A percentile compares a stretch with the other conserved stretches of the same genome.
Conservation (phyloP, 2,113 vertebrate species). For the Pantherophis guttatus region DNA sequence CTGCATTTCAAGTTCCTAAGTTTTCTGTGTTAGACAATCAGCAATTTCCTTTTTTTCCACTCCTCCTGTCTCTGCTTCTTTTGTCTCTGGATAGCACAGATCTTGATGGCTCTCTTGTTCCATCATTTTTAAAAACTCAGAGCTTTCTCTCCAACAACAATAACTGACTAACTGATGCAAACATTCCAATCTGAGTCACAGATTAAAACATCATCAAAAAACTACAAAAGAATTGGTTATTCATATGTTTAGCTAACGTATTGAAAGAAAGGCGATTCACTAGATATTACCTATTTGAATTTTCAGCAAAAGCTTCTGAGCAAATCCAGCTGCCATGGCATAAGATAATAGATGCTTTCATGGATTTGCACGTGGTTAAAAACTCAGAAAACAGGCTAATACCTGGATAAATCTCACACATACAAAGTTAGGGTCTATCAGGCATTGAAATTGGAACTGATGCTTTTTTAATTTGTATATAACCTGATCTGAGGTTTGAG, state of each 20-base stretch:
- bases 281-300: neutral
- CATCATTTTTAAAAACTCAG: neutral
- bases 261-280: neutral
- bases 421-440: neutral
- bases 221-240: neutral
- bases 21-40: neutral
- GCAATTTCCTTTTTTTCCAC: neutral
- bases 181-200: neutral
- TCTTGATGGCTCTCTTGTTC: neutral
- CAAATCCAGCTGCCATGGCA: neutral
- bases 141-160: neutral
- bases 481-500: neutral
- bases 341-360: neutral
- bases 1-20: neutral
- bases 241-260: neutral
- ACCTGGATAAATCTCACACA: neutral
- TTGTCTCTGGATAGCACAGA: neutral
- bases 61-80: neutral
- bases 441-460: neutral
- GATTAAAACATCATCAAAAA: neutral
- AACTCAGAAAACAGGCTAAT: neutral
- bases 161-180: neutral
- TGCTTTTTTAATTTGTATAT: neutral
- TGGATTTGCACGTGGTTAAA: neutral
- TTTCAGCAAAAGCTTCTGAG: neutral